Evolutionary conservation across 2,797 vertebrate species (phyloP).

Genomic region (Hozukius guyotensis): DNA sequence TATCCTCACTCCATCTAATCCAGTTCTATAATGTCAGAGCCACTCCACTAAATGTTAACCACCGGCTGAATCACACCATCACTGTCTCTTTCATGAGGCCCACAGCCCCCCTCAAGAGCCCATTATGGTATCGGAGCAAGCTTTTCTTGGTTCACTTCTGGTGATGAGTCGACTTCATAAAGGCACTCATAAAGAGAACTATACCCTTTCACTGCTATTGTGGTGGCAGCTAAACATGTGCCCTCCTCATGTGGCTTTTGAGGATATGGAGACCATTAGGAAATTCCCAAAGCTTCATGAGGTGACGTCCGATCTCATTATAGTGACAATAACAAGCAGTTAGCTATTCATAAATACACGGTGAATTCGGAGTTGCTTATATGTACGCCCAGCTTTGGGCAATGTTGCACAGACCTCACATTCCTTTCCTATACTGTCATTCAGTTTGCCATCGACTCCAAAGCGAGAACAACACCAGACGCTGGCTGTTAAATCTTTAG

Average conservation of each 20-base stretch:
- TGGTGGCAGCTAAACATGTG: constrained; percentile 62
- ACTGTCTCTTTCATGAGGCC: constrained; percentile 59
- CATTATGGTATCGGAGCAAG: constrained; percentile 58
- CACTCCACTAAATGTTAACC: constrained; percentile 44
- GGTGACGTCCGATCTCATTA: constrained; percentile 67
- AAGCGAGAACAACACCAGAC: constrained; percentile 34
- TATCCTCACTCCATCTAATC: constrained; percentile 24
- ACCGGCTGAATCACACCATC: constrained; percentile 61
- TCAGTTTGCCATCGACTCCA: constrained; percentile 19
- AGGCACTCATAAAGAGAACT: constrained; percentile 57
- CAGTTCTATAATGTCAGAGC: constrained; percentile 11
- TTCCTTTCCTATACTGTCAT: constrained; percentile 30
- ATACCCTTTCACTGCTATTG: constrained; percentile 68
- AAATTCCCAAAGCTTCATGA: constrained; percentile 62
- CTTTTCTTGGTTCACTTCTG: constrained; percentile 54
- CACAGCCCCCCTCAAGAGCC: constrained; percentile 24
- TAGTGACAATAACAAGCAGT: constrained; percentile 53
- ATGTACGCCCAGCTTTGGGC: constrained; percentile 2
- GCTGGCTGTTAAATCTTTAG: constrained; percentile 5
- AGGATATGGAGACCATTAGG: constrained; percentile 55
- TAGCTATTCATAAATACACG: constrained; percentile 37
- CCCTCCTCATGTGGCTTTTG: constrained; percentile 65
- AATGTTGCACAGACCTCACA: constrained; percentile 23
- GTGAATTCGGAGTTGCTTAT: constrained; percentile 16
- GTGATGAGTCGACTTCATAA: constrained; percentile 68